Evolutionary conservation across 2,888 invertebrate species (phyloP), one percentile per base, ranked within the genome.

Genomic region (Orthosia cruda): DNA sequence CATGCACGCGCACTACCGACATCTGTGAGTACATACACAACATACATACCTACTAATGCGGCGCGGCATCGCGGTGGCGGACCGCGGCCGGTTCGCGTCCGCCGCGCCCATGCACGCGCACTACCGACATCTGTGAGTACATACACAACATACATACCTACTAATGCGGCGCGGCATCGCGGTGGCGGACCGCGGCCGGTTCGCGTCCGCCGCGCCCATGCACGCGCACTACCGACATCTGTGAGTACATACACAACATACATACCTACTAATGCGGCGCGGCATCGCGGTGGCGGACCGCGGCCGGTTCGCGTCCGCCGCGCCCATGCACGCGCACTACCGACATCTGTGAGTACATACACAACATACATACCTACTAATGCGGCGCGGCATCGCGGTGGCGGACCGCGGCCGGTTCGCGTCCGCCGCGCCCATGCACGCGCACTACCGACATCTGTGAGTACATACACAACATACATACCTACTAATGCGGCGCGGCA

Each of bases 351-450:
- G 90, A 95, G 96, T 94, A 86, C 40, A 40, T 13, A 11, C 32
- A 32, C 57, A 13, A 18, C 4, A 2, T 4, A 12, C 63, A 7
- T 23, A 13, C 40, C n/a, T n/a, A n/a, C n/a, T n/a, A n/a, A 84
- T 85, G 88, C 92, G 93, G 0, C 94, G 93, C 89, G 95, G 93
- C 84, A 89, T 82, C 69, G 89, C 88, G 61, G 92, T 89, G 73
- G 80, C 93, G 18, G 96, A 95, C 87, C 93, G 96, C 84, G 96
- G 95, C 3, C 88, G 97, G 47, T 96, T 95, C 93, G 95, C 96
- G 3, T 92, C 94, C 2, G 91, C 94, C 69, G 93, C 95, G 74
- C 95, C 94, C 74, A 72, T 90, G 84, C 94, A 93, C 83, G 66
- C 86, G 23, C 93, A 96, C 92, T 96, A 96, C 92, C 74, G 95